Evolutionary conservation across 2,797 vertebrate genomes (phyloP), one percentile per base, ranked within the genome.

Genomic region (Paratrypauchen microcephalus): DNA sequence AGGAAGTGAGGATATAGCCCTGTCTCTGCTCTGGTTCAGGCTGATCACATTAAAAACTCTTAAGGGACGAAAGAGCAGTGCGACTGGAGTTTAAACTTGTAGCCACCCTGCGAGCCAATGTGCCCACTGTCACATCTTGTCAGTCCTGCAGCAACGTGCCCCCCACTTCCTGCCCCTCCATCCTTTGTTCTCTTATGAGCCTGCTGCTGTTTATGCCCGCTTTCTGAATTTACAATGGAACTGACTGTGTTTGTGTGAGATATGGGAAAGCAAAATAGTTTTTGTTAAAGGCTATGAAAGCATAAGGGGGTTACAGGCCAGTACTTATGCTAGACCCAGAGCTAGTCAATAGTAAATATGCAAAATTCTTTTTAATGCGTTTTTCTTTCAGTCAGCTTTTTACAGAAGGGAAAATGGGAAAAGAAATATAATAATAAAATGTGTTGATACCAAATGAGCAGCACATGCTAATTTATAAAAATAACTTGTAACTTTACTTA

Each of bases 31-130:
- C 32, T 60, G 84, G 80, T 78, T 62, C n/a, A 41, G 57, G 65
- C 79, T 71, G 83, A 89, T 91, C 89, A 89, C 82, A 92, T 92
- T 91, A 90, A 88, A 92, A 89, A 81, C 86, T 91, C 84, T 82
- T 75, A 68, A 83, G 83, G 91, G 83, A 87, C 68, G 69, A 76
- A 69, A 75, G 71, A 77, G 72, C 72, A 74, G 84, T 93, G 91
- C 91, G 89, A 89, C 90, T 83, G 84, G 92, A 91, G 90, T 92
- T 85, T 90, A 88, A 90, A 57, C 55, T 28, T 90, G 86, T 74
- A 91, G 87, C 85, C 86, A 74, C 84, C 86, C 87, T 84, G 88
- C 66, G 68, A 87, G 90, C 81, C 86, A 87, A 80, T 89, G 81
- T 88, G 87, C 85, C 88, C 84, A 79, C 81, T 89, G 88, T 90